Evolutionary conservation across 2,797 vertebrate species (phyloP).

Genomic region (Melanotaenia nigrans): DNA sequence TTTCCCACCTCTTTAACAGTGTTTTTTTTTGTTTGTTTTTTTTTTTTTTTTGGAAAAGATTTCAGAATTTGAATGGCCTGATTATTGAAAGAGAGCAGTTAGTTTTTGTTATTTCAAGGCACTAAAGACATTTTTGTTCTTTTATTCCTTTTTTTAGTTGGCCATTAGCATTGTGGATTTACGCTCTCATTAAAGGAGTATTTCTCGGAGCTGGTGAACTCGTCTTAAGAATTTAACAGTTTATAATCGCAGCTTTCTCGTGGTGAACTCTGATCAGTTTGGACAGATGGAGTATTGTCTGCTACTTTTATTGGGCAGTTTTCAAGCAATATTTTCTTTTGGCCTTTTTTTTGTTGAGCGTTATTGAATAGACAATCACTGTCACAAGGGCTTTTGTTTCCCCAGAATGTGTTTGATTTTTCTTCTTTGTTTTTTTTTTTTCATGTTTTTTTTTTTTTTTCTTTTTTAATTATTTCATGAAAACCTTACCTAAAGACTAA

Average conservation of each 20-base stretch:
- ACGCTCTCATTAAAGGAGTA: slow-evolving; percentile 54
- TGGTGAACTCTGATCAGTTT: slow-evolving; percentile 62
- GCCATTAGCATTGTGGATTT: slow-evolving; percentile 57
- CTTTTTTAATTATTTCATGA: slow-evolving; percentile 55
- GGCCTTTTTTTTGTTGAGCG: slow-evolving; percentile 60
- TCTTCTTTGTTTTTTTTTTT: slow-evolving; percentile 11
- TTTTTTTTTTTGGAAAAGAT: slow-evolving; percentile 35
- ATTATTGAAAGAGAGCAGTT: slow-evolving; percentile 66
- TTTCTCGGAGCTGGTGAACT: slow-evolving; percentile 64
- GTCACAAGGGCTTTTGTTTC: slow-evolving; percentile 88
- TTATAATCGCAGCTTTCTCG: slow-evolving; percentile 57
- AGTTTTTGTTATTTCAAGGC: slow-evolving; percentile 57
- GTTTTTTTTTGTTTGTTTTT: slow-evolving; percentile 40
- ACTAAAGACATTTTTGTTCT: slow-evolving; percentile 28
- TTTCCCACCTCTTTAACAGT: slow-evolving; percentile 80
- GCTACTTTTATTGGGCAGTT: slow-evolving; percentile 67
- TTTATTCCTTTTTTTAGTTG: slow-evolving; percentile 41
- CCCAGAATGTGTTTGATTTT: slow-evolving; percentile 78
- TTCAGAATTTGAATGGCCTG: slow-evolving; percentile 70
- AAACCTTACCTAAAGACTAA: slow-evolving; percentile 77
- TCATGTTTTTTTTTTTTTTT: neutral
- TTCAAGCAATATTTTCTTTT: slow-evolving; percentile 82
- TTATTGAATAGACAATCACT: slow-evolving; percentile 87
- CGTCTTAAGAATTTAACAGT: slow-evolving; percentile 70
- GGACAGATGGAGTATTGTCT: slow-evolving; percentile 64